Conservation (phyloP, 2,888 invertebrate genomes). For the Parnassius smintheus region DNA sequence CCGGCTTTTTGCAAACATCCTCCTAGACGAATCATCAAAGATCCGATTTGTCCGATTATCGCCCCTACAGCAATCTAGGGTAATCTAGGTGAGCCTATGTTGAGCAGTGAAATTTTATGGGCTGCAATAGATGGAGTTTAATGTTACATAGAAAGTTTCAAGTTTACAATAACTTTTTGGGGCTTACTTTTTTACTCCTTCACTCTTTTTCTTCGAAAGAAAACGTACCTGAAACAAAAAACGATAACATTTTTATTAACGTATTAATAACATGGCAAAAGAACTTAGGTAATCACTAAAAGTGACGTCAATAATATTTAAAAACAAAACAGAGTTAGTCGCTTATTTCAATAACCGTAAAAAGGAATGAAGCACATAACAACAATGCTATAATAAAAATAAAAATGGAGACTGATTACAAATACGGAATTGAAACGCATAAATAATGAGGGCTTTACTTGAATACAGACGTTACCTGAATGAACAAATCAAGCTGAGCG, state of each 20-base stretch:
- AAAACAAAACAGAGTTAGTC: constrained; percentile 10
- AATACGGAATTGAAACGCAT: constrained; percentile 23
- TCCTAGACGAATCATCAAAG: too few species aligned
- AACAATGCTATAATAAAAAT: constrained; percentile 15
- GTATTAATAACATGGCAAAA: neutral
- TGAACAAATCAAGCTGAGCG: constrained; percentile 16
- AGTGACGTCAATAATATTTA: neutral
- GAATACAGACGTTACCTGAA: constrained; percentile 29
- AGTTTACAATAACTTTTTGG: too few species aligned
- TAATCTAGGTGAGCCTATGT: too few species aligned
- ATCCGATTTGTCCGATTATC: too few species aligned
- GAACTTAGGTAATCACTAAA: too few species aligned
- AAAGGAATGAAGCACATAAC: constrained; percentile 3
- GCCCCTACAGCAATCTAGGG: too few species aligned
- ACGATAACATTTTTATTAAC: constrained; percentile 2
- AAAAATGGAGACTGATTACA: constrained; percentile 23
- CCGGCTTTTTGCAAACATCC: too few species aligned
- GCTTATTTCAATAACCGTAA: constrained; percentile 3
- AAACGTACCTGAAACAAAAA: constrained; percentile 38
- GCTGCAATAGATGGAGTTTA: too few species aligned
- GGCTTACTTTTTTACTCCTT: too few species aligned
- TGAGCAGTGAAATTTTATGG: too few species aligned
- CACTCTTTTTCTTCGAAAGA: neutral
- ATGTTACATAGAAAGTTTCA: too few species aligned
- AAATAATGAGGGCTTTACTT: constrained; percentile 30